Conservation (phyloP, 2,797 vertebrate genomes). For the Myotis planiceps region DNA sequence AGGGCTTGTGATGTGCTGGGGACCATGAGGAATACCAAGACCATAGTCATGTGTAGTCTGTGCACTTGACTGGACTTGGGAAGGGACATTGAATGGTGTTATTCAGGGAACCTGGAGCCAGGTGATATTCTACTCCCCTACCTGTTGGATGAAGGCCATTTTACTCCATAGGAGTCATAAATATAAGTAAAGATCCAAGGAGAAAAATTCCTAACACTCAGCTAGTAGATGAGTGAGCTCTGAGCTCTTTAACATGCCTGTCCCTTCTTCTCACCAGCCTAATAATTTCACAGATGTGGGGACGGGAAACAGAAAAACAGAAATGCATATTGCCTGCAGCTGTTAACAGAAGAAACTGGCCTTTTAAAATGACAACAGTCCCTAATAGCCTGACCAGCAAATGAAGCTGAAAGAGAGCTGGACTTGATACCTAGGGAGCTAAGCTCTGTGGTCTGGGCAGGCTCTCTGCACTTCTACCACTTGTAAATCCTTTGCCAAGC, state of each 20-base stretch:
- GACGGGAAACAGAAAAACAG: background rate
- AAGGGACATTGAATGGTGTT: background rate
- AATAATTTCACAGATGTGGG: background rate
- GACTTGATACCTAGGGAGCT: background rate
- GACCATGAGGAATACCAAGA: background rate
- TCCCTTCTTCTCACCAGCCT: background rate
- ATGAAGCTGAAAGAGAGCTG: background rate
- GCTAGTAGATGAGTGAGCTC: background rate
- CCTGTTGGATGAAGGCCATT: background rate
- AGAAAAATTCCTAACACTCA: slow-evolving; percentile 1
- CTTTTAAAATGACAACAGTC: slow-evolving; percentile 19
- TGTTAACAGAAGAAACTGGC: background rate
- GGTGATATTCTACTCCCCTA: background rate
- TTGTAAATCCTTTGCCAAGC: background rate
- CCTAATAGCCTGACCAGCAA: background rate
- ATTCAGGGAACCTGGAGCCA: background rate
- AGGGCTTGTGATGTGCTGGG: background rate
- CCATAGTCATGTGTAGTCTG: background rate
- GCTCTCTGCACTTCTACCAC: slow-evolving; percentile 5
- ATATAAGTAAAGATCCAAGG: background rate
- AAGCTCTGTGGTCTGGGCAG: background rate
- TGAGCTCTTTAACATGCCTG: background rate
- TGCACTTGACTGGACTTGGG: background rate
- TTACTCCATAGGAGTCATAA: background rate
- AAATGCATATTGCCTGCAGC: background rate